A percentile compares a stretch with the other conserved stretches of the same genome.
Conservation (phyloP, 2,888 invertebrate species). For the Nesidiocoris tenuis region DNA sequence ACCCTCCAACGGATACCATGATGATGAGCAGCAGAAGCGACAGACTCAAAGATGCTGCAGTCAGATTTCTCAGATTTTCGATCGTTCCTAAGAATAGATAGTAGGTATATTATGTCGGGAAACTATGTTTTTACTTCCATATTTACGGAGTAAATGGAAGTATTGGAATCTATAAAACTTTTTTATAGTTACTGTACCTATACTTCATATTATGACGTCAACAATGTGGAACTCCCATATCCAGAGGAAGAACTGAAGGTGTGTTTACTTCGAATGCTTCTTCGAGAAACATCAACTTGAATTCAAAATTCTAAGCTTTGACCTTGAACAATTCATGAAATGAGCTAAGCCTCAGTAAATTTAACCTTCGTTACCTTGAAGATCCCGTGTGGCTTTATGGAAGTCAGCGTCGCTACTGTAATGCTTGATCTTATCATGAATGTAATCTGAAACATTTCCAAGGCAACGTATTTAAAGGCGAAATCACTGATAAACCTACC, state of each 20-base stretch:
- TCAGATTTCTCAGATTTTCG: slow-evolving; percentile 39
- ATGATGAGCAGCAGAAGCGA: slow-evolving; percentile 44
- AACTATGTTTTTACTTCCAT: too few relatives aligned
- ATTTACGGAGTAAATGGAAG: too few relatives aligned
- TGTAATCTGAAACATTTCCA: slow-evolving; percentile 48
- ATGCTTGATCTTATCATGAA: slow-evolving; percentile 48
- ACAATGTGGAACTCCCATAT: too few relatives aligned
- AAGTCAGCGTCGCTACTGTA: slow-evolving; percentile 39
- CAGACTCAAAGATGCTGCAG: slow-evolving; percentile 44
- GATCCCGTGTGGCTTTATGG: slow-evolving; percentile 26
- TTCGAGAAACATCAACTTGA: too few relatives aligned
- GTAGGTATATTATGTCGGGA: too few relatives aligned
- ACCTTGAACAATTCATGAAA: neutral
- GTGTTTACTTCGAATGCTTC: too few relatives aligned
- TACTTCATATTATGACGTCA: neutral
- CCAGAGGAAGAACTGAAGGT: too few relatives aligned
- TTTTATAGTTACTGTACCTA: neutral
- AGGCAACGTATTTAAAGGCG: neutral
- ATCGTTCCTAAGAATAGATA: too few relatives aligned
- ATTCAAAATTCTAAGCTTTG: neutral
- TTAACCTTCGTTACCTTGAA: slow-evolving; percentile 23
- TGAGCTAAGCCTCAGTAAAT: neutral
- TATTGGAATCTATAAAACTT: neutral
- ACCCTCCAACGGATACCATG: slow-evolving; percentile 44
- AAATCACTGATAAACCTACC: too few relatives aligned